Base-by-base conservation (phyloP, 2,113 vertebrate species). In the Paradoxurus hermaphroditus region DNA sequence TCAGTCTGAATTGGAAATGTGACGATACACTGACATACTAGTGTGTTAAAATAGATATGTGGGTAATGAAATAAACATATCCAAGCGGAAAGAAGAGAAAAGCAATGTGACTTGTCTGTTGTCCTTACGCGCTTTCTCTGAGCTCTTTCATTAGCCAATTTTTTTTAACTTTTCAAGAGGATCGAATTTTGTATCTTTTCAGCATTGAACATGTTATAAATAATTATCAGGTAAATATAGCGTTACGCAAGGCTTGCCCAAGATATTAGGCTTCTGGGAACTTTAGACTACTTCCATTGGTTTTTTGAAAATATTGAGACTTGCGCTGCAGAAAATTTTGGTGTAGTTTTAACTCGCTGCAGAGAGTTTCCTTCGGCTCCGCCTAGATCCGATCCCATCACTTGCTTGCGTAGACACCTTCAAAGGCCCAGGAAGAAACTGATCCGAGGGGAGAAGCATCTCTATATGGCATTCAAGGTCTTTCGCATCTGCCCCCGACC, bases 21-120 rank as follows among this genome's bases (percentile, higher is more conserved):
- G 94, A 90, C 56, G 89, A 78, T 56, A 86, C 70, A 94, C 87
- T 94, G 83, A 86, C 87, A 94, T 65, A 97, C 49, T 34, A 56
- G 34, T 78, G 49, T 97, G 65, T 65, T 97, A 97, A 94, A 93
- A 95, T 95, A 97, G 91, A 97, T 75, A 51, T 96, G 73, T n/a
- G 25, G 75, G 79, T 92, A 97, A 95, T 97, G 97, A 97, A 96
- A 92, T 87, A 96, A 97, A 93, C 72, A 83, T 88, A 23, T 53
- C 86, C 95, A 36, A 92, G 56, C 87, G 90, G 86, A 92, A 96
- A 65, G 95, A 78, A 97, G 29, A 89, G 86, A 98, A 92, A 97
- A 44, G 75, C 94, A 98, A 67, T 85, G 21, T 95, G 65, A 18
- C 96, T 98, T 63, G 73, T 97, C 77, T 88, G 68, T 1, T 96